phyloP scores from a whole-genome alignment of 2,113 vertebrate species.

The Ciconia maguari region DNA sequence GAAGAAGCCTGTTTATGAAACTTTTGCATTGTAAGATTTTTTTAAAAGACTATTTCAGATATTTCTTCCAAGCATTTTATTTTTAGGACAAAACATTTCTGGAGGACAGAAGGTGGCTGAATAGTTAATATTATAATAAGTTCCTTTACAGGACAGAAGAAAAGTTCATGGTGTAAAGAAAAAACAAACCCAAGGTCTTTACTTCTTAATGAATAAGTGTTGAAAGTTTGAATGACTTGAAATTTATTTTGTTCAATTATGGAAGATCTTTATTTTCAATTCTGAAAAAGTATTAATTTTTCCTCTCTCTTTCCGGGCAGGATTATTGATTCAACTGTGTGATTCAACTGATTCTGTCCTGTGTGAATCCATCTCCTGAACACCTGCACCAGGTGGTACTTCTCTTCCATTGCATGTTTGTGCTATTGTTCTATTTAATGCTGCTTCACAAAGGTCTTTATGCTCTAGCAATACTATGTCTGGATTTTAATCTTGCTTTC shows the following conservation, averaged over 20 bases:
- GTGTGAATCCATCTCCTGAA: not conserved
- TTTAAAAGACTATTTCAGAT: not conserved
- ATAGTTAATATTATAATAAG: not conserved
- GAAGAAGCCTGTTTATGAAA: not conserved
- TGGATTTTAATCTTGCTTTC: not conserved
- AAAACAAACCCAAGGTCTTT: not conserved
- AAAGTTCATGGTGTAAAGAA: not conserved
- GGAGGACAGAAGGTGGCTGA: not conserved
- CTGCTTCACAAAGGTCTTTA: fast-evolving
- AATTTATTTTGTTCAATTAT: not conserved
- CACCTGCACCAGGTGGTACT: not conserved
- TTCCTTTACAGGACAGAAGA: not conserved
- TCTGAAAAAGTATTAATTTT: not conserved
- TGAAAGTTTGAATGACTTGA: not conserved
- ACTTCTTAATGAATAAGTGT: not conserved
- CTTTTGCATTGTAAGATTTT: not conserved
- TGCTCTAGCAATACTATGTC: not conserved
- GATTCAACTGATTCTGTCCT: not conserved
- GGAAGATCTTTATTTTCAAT: not conserved
- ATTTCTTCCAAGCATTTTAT: not conserved
- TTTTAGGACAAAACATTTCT: not conserved
- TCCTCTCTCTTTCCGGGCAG: not conserved
- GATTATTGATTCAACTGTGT: not conserved
- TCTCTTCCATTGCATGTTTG: not conserved
- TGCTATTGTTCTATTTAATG: not conserved